phyloP scores from a whole-genome alignment of 2,797 vertebrate genomes.

The Mus minutoides region DNA sequence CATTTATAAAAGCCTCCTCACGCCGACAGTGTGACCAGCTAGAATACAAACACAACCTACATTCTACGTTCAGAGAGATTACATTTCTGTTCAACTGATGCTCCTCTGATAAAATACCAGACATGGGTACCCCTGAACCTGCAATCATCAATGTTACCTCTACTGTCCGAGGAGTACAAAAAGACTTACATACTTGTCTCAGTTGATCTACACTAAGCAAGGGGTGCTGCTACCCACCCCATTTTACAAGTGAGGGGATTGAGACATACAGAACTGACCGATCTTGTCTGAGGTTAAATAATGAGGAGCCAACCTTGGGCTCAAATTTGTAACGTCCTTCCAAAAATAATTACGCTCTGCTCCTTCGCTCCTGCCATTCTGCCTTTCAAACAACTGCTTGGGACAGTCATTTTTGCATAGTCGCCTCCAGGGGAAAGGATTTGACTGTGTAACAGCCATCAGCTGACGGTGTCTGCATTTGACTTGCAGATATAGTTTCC shows the following conservation, averaged over 20 bases:
- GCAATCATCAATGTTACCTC: neutral
- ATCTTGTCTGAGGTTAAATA: neutral
- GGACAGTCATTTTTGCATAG: neutral
- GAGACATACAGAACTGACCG: neutral
- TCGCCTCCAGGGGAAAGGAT: neutral
- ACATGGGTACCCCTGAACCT: neutral
- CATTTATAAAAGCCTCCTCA: constrained; percentile 62
- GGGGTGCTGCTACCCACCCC: neutral
- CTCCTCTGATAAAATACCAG: constrained; percentile 20
- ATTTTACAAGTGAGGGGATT: neutral
- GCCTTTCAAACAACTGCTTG: constrained; percentile 43
- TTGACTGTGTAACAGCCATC: neutral
- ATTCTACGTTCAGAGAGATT: constrained; percentile 47
- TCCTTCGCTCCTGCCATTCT: neutral
- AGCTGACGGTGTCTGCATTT: constrained; percentile 24
- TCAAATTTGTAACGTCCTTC: neutral
- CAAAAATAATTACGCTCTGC: neutral
- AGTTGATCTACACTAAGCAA: neutral
- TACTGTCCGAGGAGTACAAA: neutral
- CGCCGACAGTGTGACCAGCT: constrained; percentile 45
- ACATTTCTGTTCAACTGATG: constrained; percentile 34
- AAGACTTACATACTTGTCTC: neutral
- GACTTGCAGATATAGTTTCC: constrained; percentile 48
- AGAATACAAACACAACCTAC: constrained; percentile 52
- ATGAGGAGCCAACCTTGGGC: neutral